Conservation (phyloP, 2,113 vertebrate species). For the Ceratotherium simum region DNA sequence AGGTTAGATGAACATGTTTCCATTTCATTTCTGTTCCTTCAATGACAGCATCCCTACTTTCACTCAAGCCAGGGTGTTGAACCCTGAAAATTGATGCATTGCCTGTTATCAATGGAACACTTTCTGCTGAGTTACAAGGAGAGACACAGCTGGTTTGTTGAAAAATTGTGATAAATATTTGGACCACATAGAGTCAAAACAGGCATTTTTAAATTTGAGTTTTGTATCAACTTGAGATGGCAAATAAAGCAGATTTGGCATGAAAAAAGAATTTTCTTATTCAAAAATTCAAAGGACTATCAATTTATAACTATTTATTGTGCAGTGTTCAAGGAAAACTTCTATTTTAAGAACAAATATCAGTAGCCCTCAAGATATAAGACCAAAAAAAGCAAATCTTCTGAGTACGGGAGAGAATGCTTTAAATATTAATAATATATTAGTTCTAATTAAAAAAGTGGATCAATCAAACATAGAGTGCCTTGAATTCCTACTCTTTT, state of each 20-base stretch:
- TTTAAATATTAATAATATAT: neutral
- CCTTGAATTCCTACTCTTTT: conserved; percentile 39
- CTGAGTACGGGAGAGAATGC: neutral
- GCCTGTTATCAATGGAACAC: neutral
- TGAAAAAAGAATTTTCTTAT: conserved; percentile 13
- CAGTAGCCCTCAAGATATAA: conserved; percentile 49
- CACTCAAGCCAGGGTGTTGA: neutral
- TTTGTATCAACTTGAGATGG: neutral
- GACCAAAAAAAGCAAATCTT: conserved; percentile 41
- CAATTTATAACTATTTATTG: neutral
- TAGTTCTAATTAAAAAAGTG: neutral
- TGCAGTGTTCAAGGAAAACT: conserved; percentile 24
- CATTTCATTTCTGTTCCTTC: neutral
- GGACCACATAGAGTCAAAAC: neutral
- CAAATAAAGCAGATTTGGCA: neutral
- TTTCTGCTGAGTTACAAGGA: conserved; percentile 7
- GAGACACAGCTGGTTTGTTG: neutral
- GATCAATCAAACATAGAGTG: neutral
- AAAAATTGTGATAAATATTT: conserved; percentile 11
- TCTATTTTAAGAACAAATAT: conserved; percentile 61
- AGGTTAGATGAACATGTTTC: neutral
- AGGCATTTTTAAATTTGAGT: conserved; percentile 35
- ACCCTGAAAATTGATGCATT: neutral
- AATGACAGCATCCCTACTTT: neutral
- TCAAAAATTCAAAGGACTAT: neutral